Evolutionary conservation across 2,888 invertebrate species (phyloP).

Genomic region (Acronicta leporina): DNA sequence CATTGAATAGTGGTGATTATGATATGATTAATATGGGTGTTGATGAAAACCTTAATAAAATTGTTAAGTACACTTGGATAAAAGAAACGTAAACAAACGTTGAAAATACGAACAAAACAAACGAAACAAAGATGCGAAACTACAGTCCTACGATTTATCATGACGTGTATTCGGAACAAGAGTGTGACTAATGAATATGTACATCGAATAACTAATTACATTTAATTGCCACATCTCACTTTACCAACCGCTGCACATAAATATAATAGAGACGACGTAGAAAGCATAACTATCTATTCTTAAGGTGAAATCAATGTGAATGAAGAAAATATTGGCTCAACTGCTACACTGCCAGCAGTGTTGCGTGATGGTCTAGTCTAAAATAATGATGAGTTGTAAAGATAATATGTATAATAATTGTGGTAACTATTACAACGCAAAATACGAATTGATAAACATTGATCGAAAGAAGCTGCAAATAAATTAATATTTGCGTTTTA

Average conservation of each 20-base stretch:
- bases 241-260: slow-evolving; percentile 34
- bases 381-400: slow-evolving; percentile 51
- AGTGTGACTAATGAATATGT: slow-evolving; percentile 32
- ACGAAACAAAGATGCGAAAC: slow-evolving; percentile 15
- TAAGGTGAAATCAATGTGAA: slow-evolving; percentile 75
- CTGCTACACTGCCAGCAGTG: slow-evolving; percentile 52
- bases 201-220: slow-evolving; percentile 42
- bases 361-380: slow-evolving; percentile 69
- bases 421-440: slow-evolving; percentile 25
- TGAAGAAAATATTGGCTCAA: slow-evolving; percentile 62
- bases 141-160: slow-evolving; percentile 19
- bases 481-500: slow-evolving; percentile 20
- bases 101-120: slow-evolving; percentile 7
- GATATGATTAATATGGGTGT: slow-evolving; percentile 44
- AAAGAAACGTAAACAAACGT: slow-evolving; percentile 16
- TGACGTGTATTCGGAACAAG: slow-evolving; percentile 24
- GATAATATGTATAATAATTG: slow-evolving; percentile 56
- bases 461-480: slow-evolving; percentile 24
- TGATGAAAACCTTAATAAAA: slow-evolving; percentile 14
- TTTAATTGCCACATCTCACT: slow-evolving; percentile 49
- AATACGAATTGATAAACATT: slow-evolving; percentile 25
- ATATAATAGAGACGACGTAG: slow-evolving; percentile 62
- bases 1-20: slow-evolving; percentile 54
- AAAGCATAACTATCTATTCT: slow-evolving; percentile 75
- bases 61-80: slow-evolving; percentile 20